Evolutionary conservation across 2,797 vertebrate species (phyloP).

Genomic region (Poeciliopsis turneri): DNA sequence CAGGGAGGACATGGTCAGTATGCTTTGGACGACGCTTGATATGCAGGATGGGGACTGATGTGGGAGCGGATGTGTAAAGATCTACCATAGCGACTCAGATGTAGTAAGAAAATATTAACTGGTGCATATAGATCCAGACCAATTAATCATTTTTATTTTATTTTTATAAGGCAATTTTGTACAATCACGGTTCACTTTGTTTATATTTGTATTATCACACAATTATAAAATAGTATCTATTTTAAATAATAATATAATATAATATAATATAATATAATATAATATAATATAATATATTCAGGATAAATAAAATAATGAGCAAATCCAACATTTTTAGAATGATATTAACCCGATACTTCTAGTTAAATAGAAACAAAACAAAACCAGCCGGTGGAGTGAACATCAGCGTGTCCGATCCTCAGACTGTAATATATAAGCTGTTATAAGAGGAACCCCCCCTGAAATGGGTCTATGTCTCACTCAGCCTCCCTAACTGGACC

Average conservation of each 20-base stretch:
- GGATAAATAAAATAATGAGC: background rate
- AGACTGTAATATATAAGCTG: constrained; percentile 65
- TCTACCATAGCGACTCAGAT: background rate
- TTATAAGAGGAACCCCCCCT: constrained; percentile 68
- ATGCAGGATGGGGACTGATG: constrained; percentile 8
- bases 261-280: background rate
- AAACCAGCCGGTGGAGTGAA: constrained; percentile 20
- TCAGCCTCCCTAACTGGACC: constrained; percentile 96
- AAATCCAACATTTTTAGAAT: background rate
- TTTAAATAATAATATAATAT: background rate
- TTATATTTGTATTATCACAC: too few relatives aligned
- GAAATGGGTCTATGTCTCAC: constrained; percentile 91
- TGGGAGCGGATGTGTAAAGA: background rate
- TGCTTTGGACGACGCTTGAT: constrained; percentile 39
- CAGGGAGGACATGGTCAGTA: constrained; percentile 57
- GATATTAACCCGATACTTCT: background rate
- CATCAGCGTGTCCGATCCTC: constrained; percentile 59
- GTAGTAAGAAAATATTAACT: background rate
- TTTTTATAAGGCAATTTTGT: background rate
- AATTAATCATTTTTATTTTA: background rate
- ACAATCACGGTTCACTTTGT: background rate
- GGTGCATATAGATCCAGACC: background rate
- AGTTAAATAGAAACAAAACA: background rate
- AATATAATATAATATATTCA: background rate
- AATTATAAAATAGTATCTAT: background rate